A percentile compares a stretch with the other conserved stretches of the same genome.
Evolutionary conservation across 2,797 vertebrate species (phyloP).

Genomic region (Xerus rutilus): DNA sequence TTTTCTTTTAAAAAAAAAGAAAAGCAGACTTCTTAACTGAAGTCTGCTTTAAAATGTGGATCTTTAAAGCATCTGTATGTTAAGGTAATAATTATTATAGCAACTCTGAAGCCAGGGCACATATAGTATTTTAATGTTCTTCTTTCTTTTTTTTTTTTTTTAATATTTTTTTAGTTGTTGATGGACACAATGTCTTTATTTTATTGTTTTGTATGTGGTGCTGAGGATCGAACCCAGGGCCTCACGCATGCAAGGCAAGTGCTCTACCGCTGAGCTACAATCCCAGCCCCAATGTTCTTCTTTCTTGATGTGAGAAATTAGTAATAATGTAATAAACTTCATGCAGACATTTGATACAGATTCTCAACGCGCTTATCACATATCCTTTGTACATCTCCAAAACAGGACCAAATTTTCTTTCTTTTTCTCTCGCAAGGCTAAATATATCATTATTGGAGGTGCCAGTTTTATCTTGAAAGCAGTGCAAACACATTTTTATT

Average conservation of each 20-base stretch:
- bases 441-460: conserved; percentile 50
- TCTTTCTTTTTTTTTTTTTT: too few species aligned
- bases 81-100: background rate
- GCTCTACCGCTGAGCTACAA: too few species aligned
- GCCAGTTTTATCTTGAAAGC: conserved; percentile 25
- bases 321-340: background rate
- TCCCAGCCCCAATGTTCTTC: conserved; percentile 1
- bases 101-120: background rate
- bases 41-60: background rate
- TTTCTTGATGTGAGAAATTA: background rate
- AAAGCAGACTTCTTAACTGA: too few species aligned
- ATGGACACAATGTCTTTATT: too few species aligned
- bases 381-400: background rate
- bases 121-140: conserved; percentile 7
- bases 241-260: too few species aligned
- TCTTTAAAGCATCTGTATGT: background rate
- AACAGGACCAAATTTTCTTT: conserved; percentile 48
- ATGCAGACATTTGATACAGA: background rate
- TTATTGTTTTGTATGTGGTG: too few species aligned
- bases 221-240: too few species aligned
- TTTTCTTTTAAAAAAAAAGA: too few species aligned
- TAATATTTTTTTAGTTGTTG: too few species aligned
- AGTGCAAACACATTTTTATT: conserved; percentile 56
- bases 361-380: background rate
- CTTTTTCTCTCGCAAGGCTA: conserved; percentile 45